A percentile compares a stretch with the other conserved stretches of the same genome.
Conservation (phyloP, 2,888 invertebrate species). For the Catocala fraxini region DNA sequence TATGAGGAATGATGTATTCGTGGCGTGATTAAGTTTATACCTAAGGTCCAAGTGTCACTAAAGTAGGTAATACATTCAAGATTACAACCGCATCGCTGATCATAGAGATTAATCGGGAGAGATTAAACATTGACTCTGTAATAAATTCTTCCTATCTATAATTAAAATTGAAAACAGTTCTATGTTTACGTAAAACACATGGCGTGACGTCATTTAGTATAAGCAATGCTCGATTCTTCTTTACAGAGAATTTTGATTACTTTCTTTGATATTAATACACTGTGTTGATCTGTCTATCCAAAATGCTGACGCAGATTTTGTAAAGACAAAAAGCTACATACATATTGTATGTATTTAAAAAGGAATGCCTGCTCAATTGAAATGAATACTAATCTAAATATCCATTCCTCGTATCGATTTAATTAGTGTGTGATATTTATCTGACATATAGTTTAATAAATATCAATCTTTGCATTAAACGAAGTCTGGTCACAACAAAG, state of each 20-base stretch:
- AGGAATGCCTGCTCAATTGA: too few species aligned
- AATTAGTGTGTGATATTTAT: too few species aligned
- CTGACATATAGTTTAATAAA: background rate
- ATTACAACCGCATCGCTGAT: constrained; percentile 23
- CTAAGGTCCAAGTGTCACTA: constrained; percentile 11
- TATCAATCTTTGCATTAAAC: background rate
- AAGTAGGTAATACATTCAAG: constrained; percentile 16
- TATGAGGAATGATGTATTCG: constrained; percentile 39
- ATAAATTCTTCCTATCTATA: constrained; percentile 30
- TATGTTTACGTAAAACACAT: constrained; percentile 31
- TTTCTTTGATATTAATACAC: constrained; percentile 32
- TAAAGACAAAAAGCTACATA: too few species aligned
- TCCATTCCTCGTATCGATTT: too few species aligned
- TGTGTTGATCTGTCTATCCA: background rate
- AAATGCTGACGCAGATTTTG: too few species aligned
- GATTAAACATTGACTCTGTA: constrained; percentile 13
- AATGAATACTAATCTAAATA: too few species aligned
- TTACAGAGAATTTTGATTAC: constrained; percentile 20
- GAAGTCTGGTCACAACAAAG: background rate
- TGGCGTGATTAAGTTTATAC: constrained; percentile 18
- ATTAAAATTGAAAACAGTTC: constrained; percentile 32
- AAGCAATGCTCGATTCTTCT: constrained; percentile 22
- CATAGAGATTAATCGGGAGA: constrained; percentile 14
- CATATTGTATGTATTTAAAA: too few species aligned
- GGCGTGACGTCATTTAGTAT: constrained; percentile 25